Base-by-base conservation (phyloP, 2,888 invertebrate genomes). In the Lottia gigantea region DNA sequence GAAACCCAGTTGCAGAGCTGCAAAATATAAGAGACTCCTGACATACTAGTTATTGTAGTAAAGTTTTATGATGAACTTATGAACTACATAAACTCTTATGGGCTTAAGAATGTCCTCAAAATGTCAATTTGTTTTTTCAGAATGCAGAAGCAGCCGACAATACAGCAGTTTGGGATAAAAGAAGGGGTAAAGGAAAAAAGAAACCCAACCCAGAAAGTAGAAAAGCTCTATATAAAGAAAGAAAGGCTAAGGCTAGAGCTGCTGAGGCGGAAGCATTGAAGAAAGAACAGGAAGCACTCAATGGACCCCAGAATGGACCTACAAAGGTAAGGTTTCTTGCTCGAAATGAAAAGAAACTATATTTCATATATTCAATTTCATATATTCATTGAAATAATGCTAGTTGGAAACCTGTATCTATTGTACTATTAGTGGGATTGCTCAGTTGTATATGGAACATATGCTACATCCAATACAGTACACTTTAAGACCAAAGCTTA, bases 181-280 rank as follows among this genome's bases (percentile, higher is more conserved):
- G 55, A 1, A 19, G 55, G 14, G 55, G 55, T 55, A 55, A 55
- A 55, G 55, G 55, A 12, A 55, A 55, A 23, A 55, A 55, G 23
- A 55, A 55, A 19, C 55, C 55, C 2, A 55, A 55, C 55, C 55
- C 55, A 23, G 55, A 55, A 55, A 55, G 61, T n/a, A 55, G 45
- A 16, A 67, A 62, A 14, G 62, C 40, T 31, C 25, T 61, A 46
- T 62, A 67, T 46, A 67, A 62, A 45, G 64, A 46, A 64, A 64
- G 45, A 6, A 62, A 62, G 25, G 55, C 55, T 12, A 67, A 61
- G 23, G 46, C 62, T 67, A 19, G 61, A 46, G 61, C 67, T 62
- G 67, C 67, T 3, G 62, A 45, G 46, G 31, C 61, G 14, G 67
- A 67, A 62, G 67, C 62, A 46, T 31, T 64, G 15, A 46, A 64